Evolutionary conservation across 2,113 vertebrate genomes (phyloP).

Genomic region (Macaca nemestrina): DNA sequence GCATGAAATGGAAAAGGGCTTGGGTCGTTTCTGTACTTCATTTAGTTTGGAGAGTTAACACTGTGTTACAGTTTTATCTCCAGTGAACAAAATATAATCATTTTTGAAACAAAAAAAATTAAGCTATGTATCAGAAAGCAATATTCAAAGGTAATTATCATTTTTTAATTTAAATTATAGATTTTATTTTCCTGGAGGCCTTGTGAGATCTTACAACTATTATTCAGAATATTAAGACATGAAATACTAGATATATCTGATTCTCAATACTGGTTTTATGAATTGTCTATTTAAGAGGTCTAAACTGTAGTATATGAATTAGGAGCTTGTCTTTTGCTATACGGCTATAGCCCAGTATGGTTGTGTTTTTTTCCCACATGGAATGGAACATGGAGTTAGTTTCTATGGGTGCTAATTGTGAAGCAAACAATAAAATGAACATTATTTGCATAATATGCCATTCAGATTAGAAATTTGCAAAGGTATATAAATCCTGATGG

Average conservation of each 20-base stretch:
- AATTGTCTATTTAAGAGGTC: constrained; percentile 43
- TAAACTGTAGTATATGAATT: constrained; percentile 37
- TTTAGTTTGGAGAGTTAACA: constrained; percentile 41
- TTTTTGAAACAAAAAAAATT: constrained; percentile 75
- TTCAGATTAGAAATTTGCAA: constrained; percentile 63
- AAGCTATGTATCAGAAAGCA: constrained; percentile 78
- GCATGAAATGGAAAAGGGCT: constrained; percentile 8
- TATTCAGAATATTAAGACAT: constrained; percentile 69
- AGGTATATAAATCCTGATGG: constrained; percentile 50
- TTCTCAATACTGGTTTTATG: constrained; percentile 55
- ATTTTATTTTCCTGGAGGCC: constrained; percentile 74
- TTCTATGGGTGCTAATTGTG: neutral
- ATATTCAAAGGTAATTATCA: constrained; percentile 78
- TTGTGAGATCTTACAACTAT: constrained; percentile 55
- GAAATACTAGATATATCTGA: constrained; percentile 53
- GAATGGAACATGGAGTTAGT: neutral
- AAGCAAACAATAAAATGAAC: constrained; percentile 50
- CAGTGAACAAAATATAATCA: constrained; percentile 59
- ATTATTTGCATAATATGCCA: constrained; percentile 25
- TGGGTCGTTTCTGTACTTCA: constrained; percentile 6
- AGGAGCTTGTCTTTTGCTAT: neutral
- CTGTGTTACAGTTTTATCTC: constrained; percentile 47
- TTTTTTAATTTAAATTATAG: constrained; percentile 78
- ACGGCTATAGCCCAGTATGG: neutral
- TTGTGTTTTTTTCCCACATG: constrained; percentile 41